Conservation (phyloP, 1,140 invertebrate species). For the Tigriopus japonicus region DNA sequence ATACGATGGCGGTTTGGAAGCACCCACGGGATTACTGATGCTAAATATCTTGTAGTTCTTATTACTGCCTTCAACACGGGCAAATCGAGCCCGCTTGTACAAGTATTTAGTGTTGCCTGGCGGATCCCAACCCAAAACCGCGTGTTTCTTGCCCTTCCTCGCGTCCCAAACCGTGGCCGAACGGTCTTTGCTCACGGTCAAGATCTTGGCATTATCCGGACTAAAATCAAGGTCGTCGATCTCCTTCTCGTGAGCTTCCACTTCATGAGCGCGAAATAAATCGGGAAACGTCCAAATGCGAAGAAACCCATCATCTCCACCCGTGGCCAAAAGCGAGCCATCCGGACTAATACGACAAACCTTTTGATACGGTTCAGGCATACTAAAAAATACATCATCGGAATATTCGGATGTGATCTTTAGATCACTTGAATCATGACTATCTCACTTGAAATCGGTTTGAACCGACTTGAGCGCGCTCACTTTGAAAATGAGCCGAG, state of each 20-base stretch:
- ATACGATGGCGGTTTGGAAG: slow-evolving; percentile 29
- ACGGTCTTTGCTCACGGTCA: slow-evolving; percentile 69
- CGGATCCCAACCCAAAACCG: slow-evolving; percentile 47
- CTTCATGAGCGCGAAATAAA: slow-evolving; percentile 42
- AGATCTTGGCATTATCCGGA: slow-evolving; percentile 38
- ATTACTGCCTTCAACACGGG: neutral
- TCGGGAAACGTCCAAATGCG: slow-evolving; percentile 73
- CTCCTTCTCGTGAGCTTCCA: slow-evolving; percentile 56
- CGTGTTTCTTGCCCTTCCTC: slow-evolving; percentile 36
- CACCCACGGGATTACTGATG: slow-evolving; percentile 51
- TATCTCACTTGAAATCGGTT: neutral
- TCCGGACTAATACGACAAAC: slow-evolving; percentile 55
- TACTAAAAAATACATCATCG: slow-evolving; percentile 23
- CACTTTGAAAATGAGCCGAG: slow-evolving; percentile 4
- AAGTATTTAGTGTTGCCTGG: slow-evolving; percentile 51
- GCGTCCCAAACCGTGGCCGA: slow-evolving; percentile 55
- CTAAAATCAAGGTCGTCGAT: slow-evolving; percentile 82
- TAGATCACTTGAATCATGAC: neutral
- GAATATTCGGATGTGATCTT: too few species aligned
- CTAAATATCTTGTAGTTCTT: slow-evolving; percentile 39
- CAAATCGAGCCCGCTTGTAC: slow-evolving; percentile 55
- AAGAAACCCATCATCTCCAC: slow-evolving; percentile 66
- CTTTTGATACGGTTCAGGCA: slow-evolving; percentile 60
- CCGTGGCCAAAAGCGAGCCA: slow-evolving; percentile 62
- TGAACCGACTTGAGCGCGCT: neutral